These are phyloP conservation scores for Chelon labrosus DNA, from an alignment of 2,797 vertebrate species.

Conservation along the genomic window DNA sequence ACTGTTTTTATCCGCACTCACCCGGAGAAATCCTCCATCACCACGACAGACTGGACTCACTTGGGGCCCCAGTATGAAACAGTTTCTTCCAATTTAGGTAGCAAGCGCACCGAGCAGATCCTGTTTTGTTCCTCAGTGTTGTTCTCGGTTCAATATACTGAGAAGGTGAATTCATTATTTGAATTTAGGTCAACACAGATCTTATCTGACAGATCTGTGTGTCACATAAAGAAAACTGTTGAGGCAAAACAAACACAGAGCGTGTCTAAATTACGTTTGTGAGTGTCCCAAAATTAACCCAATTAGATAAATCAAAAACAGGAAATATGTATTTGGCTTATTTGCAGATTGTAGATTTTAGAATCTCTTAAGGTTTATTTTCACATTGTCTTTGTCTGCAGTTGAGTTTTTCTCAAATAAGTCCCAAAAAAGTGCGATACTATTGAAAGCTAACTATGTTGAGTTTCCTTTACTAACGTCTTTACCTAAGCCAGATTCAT, in stretches of 20 bases:
- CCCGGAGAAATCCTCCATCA: slow-evolving; percentile 63
- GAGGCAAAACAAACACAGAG: slow-evolving; percentile 1
- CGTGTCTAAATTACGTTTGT: background rate
- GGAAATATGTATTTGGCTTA: background rate
- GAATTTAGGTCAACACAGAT: slow-evolving; percentile 21
- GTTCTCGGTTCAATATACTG: slow-evolving; percentile 16
- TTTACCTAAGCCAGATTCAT: slow-evolving; percentile 28
- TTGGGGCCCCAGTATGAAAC: slow-evolving; percentile 28
- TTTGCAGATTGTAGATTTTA: background rate
- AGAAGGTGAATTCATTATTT: slow-evolving; percentile 15
- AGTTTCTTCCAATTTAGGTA: slow-evolving; percentile 19
- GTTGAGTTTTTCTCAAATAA: no score
- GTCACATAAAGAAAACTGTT: background rate
- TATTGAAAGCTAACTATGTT: slow-evolving; percentile 23
- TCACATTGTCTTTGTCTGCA: background rate
- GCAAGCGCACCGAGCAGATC: slow-evolving; percentile 20
- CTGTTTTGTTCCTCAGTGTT: slow-evolving; percentile 7
- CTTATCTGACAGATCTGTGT: slow-evolving; percentile 17
- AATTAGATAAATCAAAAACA: background rate
- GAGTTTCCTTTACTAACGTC: slow-evolving; percentile 13
- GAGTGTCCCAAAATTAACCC: no score
- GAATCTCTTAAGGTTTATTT: background rate
- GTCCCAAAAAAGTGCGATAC: background rate
- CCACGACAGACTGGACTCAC: slow-evolving; percentile 41
- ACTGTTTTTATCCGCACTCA: slow-evolving; percentile 51